Evolutionary conservation across 2,113 vertebrate species (phyloP), one percentile per base, ranked within the genome.

Genomic region (Loxodonta africana): DNA sequence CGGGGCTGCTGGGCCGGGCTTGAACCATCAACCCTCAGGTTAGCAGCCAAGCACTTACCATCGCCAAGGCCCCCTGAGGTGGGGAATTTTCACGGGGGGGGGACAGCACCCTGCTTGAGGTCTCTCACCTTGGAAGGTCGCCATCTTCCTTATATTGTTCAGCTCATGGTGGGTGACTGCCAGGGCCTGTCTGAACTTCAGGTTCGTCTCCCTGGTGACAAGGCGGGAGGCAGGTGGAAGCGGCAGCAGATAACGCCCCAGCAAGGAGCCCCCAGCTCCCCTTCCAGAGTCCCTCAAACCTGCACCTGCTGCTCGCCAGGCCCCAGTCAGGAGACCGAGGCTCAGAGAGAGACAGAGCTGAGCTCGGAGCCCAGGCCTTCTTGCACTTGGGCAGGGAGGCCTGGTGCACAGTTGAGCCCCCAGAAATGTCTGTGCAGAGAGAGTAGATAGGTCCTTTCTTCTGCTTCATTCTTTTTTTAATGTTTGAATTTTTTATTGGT

Each of bases 131-230:
- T 99, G 98, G 88, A 99, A 99, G 80, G 98, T 89, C 4, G 98
- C 98, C 80, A 99, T 98, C 65, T 78, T 97, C 48, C 98, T 98
- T 20, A 98, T 96, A 0, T 90, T 98, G 84, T 97, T 98, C 94
- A 99, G 98, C 77, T 98, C 97, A 2, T 97, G 57, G 82, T 99
- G 99, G 2, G 99, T 99, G n/a, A 98, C 87, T 17, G 73, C 51
- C 14, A 98, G 98, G 3, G 99, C 99, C 97, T 99, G 99, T 21
- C 99, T 98, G 98, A 99, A 99, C 98, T 99, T 99, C 83, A 99
- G 95, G 96, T 99, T 99, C 23, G 99, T 99, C 98, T 99, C 99
- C 92, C 99, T 99, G 98, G 4, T 26, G 91, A 82, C 4, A 71
- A 89, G 46, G 92, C 30, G 84, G 77, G 4, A n/a, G 3, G 6